Base-by-base conservation (phyloP, 1,140 invertebrate genomes). In the Musca vetustissima region DNA sequence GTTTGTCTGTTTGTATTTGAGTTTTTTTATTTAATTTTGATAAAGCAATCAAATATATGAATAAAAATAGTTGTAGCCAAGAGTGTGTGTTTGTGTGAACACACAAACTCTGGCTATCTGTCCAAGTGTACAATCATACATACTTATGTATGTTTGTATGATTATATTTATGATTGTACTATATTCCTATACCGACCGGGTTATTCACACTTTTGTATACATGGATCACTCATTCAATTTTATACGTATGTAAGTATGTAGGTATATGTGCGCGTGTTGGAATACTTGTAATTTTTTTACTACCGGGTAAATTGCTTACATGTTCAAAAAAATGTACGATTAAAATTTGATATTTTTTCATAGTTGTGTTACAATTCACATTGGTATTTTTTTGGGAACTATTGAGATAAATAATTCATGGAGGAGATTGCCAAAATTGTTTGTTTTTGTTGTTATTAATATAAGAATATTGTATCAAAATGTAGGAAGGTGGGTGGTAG, bases 1-100 rank as follows among this genome's bases (percentile, higher is more conserved):
- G 11, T 64, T 9, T n/a, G 24, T 64, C 28, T 7, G 24, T 59
- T n/a, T 59, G n/a, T 57, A 25, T 61, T 49, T 49, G 25, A 24
- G 25, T 0, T 55, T 55, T 64, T 43, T 43, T 48, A 32, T 66
- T 50, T 66, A 32, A 49, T 50, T 65, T 66, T 66, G 48, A 49
- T 49, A 66, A 52, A 52, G 50, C 64, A 66, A 66, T 50, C 64
- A 49, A 28, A 49, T 22, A 65, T 65, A 13, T 65, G 17, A 14
- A 66, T 66, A 43, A 43, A 43, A 43, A 43, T 43, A 28, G 47
- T 50, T 50, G 22, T 25, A 4, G 22, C 21, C 25, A 21, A 57
- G 22, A 14, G 53, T 57, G 53, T 57, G 28, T 28, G 28, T 28
- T 4, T 28, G 28, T 28, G 8, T 28, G 28, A 4, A 4, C 8